Conservation (phyloP, 2,797 vertebrate genomes). For the Linurgus olivaceus region DNA sequence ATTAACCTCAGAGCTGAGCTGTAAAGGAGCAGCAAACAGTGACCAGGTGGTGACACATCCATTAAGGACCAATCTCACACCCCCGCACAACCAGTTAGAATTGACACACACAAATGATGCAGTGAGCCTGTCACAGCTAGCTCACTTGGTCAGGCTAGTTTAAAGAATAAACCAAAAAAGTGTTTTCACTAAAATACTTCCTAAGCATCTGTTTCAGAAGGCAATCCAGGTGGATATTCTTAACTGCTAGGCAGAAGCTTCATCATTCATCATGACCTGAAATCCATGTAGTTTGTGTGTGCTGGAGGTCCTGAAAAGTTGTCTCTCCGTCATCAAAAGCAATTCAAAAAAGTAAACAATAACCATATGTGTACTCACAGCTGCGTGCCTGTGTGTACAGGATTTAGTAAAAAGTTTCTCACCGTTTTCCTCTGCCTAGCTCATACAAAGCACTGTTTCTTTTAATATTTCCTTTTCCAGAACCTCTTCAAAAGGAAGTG, state of each 20-base stretch:
- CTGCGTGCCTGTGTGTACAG: fast-evolving
- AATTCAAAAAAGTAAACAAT: neutral
- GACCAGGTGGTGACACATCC: neutral
- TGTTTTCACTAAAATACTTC: neutral
- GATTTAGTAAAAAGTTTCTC: neutral
- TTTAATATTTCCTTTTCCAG: slow-evolving; percentile 72
- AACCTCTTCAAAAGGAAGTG: slow-evolving; percentile 92
- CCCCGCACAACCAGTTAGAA: neutral
- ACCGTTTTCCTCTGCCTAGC: neutral
- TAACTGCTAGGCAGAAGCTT: neutral
- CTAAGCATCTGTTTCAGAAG: neutral
- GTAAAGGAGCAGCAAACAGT: neutral
- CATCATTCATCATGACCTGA: neutral
- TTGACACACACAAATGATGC: fast-evolving
- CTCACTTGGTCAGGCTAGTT: neutral
- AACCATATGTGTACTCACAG: fast-evolving
- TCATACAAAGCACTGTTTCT: neutral
- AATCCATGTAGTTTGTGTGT: neutral
- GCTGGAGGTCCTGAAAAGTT: neutral
- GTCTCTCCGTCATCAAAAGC: neutral
- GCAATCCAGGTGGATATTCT: neutral
- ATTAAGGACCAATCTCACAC: neutral
- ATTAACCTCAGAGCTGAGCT: neutral
- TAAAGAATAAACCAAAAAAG: neutral
- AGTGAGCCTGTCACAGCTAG: neutral